Percentiles rank a stretch among this genome's conserved stretches.
phyloP scores from a whole-genome alignment of 2,113 vertebrate species.

The Fregetta grallaria region DNA sequence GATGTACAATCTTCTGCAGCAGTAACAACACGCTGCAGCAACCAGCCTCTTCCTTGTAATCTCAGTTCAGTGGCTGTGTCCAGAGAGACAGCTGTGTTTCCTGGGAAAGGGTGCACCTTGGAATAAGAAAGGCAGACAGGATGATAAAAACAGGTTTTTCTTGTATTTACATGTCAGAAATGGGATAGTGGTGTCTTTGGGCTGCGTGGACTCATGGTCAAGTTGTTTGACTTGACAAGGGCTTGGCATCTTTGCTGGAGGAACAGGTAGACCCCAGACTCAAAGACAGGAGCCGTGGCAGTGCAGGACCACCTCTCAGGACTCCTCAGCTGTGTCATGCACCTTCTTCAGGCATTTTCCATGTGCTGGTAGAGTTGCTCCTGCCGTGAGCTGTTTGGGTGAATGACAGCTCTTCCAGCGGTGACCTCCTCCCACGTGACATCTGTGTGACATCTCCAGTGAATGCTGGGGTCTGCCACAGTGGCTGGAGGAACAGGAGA shows the following conservation, averaged over 20 bases:
- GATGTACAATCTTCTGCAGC: not conserved
- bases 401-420: not conserved
- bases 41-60: not conserved
- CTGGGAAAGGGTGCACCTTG: not conserved
- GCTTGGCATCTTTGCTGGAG: not conserved
- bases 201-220: not conserved
- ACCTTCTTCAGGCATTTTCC: not conserved
- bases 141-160: not conserved
- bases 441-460: not conserved
- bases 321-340: not conserved
- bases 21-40: not conserved
- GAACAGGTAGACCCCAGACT: not conserved
- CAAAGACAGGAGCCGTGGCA: not conserved
- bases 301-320: not conserved
- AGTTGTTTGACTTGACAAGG: not conserved
- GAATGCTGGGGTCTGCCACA: not conserved
- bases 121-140: not conserved
- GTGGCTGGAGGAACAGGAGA: not conserved
- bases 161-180: not conserved
- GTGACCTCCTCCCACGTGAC: not conserved
- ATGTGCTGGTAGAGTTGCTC: not conserved
- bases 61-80: not conserved
- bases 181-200: not conserved
- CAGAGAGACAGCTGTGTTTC: not conserved
- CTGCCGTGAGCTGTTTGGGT: not conserved